Conservation (phyloP, 2,113 vertebrate species). For the Elephas maximus region DNA sequence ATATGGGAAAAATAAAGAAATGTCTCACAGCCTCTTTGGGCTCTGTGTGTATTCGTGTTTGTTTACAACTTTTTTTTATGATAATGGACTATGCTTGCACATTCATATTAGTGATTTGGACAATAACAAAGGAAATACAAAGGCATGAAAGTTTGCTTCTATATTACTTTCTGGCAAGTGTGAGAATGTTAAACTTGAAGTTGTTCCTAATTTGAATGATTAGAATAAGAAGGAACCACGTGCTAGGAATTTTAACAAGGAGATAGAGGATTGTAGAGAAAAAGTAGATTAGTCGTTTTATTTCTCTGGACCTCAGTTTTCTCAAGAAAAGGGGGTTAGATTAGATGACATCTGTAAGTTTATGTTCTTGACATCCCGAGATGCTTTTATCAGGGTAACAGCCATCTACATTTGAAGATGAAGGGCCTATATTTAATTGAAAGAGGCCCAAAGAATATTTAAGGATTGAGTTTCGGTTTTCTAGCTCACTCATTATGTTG, state of each 20-base stretch:
- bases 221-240: slow-evolving; percentile 7
- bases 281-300: slow-evolving; percentile 8
- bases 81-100: background rate
- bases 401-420: slow-evolving; percentile 24
- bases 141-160: slow-evolving; percentile 2
- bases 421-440: background rate
- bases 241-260: slow-evolving; percentile 3
- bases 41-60: background rate
- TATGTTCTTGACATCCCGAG: background rate
- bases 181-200: slow-evolving; percentile 2
- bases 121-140: background rate
- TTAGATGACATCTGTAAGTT: background rate
- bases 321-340: background rate
- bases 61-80: background rate
- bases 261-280: background rate
- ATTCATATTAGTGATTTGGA: slow-evolving; percentile 30
- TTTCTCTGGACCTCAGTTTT: background rate
- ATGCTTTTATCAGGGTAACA: background rate
- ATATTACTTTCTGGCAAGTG: slow-evolving; percentile 17
- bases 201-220: slow-evolving; percentile 12
- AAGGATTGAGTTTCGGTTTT: background rate
- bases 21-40: background rate
- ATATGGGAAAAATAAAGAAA: background rate
- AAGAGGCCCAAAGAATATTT: background rate
- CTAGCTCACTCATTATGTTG: background rate